Evolutionary conservation across 2,888 invertebrate genomes (phyloP), one percentile per base, ranked within the genome.

Genomic region (Nasonia oneida): DNA sequence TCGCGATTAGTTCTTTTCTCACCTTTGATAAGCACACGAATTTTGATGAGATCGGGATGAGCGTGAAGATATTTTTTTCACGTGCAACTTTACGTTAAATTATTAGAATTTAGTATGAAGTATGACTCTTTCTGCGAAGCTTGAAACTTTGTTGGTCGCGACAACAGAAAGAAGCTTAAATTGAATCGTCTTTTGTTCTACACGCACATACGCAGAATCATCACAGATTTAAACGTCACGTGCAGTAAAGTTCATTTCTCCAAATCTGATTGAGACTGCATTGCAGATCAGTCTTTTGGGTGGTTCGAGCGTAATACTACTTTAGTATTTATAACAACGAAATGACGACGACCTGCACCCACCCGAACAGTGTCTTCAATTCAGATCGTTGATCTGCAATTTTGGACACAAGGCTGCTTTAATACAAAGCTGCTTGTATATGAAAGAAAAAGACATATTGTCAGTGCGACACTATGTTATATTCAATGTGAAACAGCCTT

Each of bases 311-410:
- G 39, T 47, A 80, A 83, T 57, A 75, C 57, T 85, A 85, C 47
- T 37, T 4, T 37, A 85, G 61, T 37, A 37, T 37, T 37, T 37
- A 4, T 76, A 73, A 71, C 23, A 82, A 86, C 42, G 77, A 78
- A 74, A 78, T 80, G 73, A 86, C 64, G 83, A 50, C 71, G 37
- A 37, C 37, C 37, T 37, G 37, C 37, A 4, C 37, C 4, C 73
- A 71, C 80, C 86, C 78, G 77, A 82, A 79, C 73, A 67, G 73
- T 76, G 70, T 81, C 70, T 87, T 87, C 37, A 53, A 84, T 87
- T 79, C 83, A 86, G 83, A 86, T 86, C 83, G 79, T 57, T 73
- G 80, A 83, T 83, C 83, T 83, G 86, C 67, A 86, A 83, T 86
- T 83, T 86, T 86, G 67, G 83, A 81, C 53, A 81, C 53, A 86